Percentiles rank a stretch among this genome's conserved stretches.
Conservation (phyloP, 2,113 vertebrate species). For the Lagopus leucura region DNA sequence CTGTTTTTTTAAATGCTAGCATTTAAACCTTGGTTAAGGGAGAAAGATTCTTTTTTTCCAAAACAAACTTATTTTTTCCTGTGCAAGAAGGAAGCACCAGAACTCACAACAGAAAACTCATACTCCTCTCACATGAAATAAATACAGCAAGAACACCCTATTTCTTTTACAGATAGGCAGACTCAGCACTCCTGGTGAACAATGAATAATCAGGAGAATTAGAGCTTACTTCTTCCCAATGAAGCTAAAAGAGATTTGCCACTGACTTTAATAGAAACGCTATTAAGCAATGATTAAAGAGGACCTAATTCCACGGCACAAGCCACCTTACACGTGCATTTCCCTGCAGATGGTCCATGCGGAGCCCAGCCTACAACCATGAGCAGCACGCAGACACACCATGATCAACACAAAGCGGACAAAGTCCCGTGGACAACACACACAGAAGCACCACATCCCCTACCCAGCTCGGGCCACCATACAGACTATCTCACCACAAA, state of each 20-base stretch:
- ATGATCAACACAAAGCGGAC: rapidly evolving
- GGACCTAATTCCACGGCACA: not conserved
- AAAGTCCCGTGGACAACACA: rapidly evolving
- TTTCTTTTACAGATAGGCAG: not conserved
- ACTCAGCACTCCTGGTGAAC: not conserved
- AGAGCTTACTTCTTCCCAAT: not conserved
- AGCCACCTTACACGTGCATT: rapidly evolving
- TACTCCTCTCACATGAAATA: conserved; percentile 16
- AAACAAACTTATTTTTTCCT: conserved; percentile 16
- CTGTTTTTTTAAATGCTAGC: not conserved
- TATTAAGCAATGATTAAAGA: not conserved
- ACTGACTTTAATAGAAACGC: not conserved
- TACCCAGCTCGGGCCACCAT: rapidly evolving
- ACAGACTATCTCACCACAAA: not conserved
- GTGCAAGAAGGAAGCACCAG: not conserved
- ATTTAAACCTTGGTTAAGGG: not conserved
- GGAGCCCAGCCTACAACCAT: not conserved
- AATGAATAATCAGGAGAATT: not conserved
- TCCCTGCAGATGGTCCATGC: rapidly evolving
- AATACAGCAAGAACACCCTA: not conserved
- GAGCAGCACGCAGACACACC: rapidly evolving
- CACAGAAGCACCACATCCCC: rapidly evolving
- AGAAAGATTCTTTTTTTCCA: not conserved
- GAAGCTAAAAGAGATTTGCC: not conserved
- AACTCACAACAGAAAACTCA: not conserved